A percentile compares a stretch with the other conserved stretches of the same genome.
These are phyloP conservation scores for Eudyptes chrysolophus DNA, from an alignment of 2,113 vertebrate genomes.

Conservation along the genomic window DNA sequence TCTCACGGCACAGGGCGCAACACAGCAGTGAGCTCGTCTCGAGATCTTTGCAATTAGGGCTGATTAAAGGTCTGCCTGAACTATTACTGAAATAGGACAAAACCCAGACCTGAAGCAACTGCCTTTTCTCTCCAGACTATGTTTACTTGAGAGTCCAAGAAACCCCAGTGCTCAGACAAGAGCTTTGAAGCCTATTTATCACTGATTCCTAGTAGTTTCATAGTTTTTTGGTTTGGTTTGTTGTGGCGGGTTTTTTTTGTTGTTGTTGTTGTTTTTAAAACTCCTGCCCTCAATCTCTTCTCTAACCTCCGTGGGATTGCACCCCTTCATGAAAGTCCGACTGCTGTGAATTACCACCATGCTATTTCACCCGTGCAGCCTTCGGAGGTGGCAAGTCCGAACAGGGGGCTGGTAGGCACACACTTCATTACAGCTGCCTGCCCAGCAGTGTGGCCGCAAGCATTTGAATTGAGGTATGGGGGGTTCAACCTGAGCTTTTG, in stretches of 20 bases:
- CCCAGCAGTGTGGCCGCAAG: neutral
- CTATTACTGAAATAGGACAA: neutral
- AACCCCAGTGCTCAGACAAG: neutral
- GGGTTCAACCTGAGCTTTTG: neutral
- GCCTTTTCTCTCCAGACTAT: neutral
- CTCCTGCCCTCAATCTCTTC: neutral
- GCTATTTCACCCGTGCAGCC: neutral
- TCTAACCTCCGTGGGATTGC: neutral
- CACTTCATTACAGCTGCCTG: neutral
- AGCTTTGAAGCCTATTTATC: neutral
- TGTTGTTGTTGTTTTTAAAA: too few species aligned
- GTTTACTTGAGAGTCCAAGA: neutral
- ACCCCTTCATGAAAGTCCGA: neutral
- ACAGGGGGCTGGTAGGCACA: neutral
- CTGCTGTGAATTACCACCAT: neutral
- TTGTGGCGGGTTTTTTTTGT: too few species aligned
- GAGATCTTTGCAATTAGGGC: neutral
- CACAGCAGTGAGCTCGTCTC: fast-evolving
- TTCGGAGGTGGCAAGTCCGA: neutral
- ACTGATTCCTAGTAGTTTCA: neutral
- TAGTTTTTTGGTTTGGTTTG: too few species aligned
- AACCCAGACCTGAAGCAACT: neutral
- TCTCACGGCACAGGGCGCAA: neutral
- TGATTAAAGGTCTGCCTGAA: neutral
- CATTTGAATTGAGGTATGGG: neutral